Evolutionary conservation across 2,797 vertebrate genomes (phyloP).

Genomic region (Crenichthys baileyi): DNA sequence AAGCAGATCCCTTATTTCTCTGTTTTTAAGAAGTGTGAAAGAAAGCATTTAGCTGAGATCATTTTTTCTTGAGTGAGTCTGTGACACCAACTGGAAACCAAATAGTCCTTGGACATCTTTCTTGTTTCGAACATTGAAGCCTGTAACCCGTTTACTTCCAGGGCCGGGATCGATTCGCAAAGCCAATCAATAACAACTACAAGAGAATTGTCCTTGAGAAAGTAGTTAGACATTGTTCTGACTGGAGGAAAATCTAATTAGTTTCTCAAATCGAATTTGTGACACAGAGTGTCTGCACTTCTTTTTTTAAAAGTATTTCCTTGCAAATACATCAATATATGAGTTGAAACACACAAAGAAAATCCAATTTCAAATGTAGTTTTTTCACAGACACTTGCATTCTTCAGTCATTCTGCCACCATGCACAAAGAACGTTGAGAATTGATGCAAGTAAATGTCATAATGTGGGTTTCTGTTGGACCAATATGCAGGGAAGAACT

Average conservation of each 20-base stretch:
- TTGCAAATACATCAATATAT: neutral
- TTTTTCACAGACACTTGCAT: neutral
- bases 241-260: slow-evolving; percentile 9
- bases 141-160: slow-evolving; percentile 18
- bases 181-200: neutral
- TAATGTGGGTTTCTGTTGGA: too few relatives aligned
- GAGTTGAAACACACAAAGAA: neutral
- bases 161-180: slow-evolving; percentile 18
- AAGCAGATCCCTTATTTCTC: neutral
- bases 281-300: neutral
- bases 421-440: neutral
- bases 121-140: slow-evolving; percentile 11
- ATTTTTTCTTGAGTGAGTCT: neutral
- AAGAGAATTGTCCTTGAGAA: slow-evolving; percentile 36
- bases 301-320: slow-evolving; percentile 1
- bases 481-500: too few relatives aligned
- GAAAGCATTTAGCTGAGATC: slow-evolving; percentile 1
- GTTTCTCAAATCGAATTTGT: slow-evolving; percentile 7
- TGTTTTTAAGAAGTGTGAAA: neutral
- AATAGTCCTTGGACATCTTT: slow-evolving; percentile 6
- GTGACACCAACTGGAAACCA: slow-evolving; percentile 6
- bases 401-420: neutral
- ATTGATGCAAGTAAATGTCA: neutral
- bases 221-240: slow-evolving; percentile 13
- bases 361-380: neutral